Conservation (phyloP, 2,888 invertebrate genomes). For the Cordilura impudica region DNA sequence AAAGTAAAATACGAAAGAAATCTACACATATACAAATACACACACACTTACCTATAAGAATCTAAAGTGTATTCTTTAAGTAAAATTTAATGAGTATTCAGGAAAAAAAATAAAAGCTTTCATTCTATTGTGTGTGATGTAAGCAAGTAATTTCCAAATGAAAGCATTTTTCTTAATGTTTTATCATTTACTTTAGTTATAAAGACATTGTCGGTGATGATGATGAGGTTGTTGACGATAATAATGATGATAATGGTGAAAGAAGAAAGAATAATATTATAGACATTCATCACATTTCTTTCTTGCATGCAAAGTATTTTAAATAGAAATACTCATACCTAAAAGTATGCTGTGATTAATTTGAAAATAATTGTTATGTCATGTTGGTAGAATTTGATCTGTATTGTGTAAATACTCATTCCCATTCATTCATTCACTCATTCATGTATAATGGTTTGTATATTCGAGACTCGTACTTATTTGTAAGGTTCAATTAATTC, state of each 20-base stretch:
- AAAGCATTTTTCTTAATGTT: conserved; percentile 13
- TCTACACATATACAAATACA: background rate
- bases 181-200: background rate
- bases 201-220: background rate
- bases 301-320: background rate
- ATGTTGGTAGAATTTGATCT: conserved; percentile 5
- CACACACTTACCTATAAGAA: background rate
- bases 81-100: background rate
- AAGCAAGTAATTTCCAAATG: conserved; percentile 1
- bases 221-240: background rate
- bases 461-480: background rate
- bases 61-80: background rate
- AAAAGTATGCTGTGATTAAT: conserved; percentile 53
- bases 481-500: background rate
- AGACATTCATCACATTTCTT: conserved; percentile 30
- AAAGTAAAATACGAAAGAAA: background rate
- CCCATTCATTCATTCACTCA: background rate
- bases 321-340: conserved; percentile 23
- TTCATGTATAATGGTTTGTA: background rate
- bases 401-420: background rate
- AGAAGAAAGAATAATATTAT: background rate
- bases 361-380: conserved; percentile 52
- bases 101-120: background rate
- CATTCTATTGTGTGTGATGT: background rate
- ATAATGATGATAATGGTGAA: background rate